A percentile compares a stretch with the other conserved stretches of the same genome.
Conservation (phyloP, 2,888 invertebrate species). For the Yponomeuta cagnagella region DNA sequence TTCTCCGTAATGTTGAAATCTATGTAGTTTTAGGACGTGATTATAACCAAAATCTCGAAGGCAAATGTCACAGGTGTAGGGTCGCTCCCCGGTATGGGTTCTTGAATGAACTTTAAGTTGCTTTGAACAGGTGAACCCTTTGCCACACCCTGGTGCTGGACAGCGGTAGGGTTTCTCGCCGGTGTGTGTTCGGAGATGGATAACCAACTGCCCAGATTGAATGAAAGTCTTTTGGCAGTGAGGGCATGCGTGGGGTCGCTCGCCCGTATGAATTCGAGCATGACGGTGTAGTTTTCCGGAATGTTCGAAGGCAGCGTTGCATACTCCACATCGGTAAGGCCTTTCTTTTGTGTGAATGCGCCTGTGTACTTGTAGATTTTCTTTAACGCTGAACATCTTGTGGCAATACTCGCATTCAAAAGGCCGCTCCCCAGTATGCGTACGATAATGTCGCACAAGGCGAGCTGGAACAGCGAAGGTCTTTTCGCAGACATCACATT, state of each 20-base stretch:
- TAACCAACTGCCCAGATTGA: constrained; percentile 92
- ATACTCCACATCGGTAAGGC: constrained; percentile 92
- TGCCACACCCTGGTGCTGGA: constrained; percentile 88
- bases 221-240: constrained; percentile 93
- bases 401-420: constrained; percentile 94
- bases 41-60: constrained; percentile 94
- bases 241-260: constrained; percentile 91
- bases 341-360: constrained; percentile 94
- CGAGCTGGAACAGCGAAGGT: constrained; percentile 94
- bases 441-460: constrained; percentile 88
- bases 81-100: constrained; percentile 93
- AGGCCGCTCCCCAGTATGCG: constrained; percentile 93
- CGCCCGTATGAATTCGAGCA: constrained; percentile 93
- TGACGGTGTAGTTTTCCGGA: constrained; percentile 93
- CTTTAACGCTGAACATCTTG: constrained; percentile 94
- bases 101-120: constrained; percentile 93
- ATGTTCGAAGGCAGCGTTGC: constrained; percentile 92
- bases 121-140: constrained; percentile 94
- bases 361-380: constrained; percentile 91
- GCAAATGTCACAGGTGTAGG: constrained; percentile 93
- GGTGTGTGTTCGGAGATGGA: constrained; percentile 93
- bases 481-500: constrained; percentile 92
- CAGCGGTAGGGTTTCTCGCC: constrained; percentile 90
- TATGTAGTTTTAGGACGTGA: constrained; percentile 91
- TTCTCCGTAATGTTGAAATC: constrained; percentile 93